phyloP scores from a whole-genome alignment of 2,888 invertebrate genomes.

The Eristalis intricaria region DNA sequence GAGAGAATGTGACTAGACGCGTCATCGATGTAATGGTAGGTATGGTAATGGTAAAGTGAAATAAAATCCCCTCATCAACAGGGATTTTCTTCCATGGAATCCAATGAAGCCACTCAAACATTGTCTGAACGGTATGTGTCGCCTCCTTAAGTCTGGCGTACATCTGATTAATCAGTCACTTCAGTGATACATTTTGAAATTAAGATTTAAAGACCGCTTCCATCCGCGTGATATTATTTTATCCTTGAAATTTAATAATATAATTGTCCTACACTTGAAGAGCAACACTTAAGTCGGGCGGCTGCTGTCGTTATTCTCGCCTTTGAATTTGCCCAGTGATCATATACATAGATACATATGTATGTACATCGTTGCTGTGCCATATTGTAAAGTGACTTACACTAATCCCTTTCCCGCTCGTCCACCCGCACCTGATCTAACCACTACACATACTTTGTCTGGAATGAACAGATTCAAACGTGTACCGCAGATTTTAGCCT shows the following conservation, averaged over 20 bases:
- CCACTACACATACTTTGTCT: not conserved
- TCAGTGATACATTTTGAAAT: slow-evolving; percentile 46
- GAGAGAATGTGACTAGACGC: slow-evolving; percentile 3
- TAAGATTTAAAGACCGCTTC: slow-evolving; percentile 63
- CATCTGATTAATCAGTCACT: slow-evolving; percentile 49
- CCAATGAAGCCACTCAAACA: slow-evolving; percentile 35
- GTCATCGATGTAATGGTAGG: slow-evolving; percentile 7
- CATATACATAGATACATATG: not conserved
- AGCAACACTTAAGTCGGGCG: slow-evolving; percentile 42
- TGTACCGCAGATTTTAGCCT: not conserved
- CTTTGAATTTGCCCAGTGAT: not conserved
- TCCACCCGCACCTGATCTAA: not conserved
- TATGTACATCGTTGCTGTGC: not conserved
- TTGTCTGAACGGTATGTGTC: not conserved
- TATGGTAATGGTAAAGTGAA: not conserved
- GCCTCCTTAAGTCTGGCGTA: slow-evolving; percentile 17
- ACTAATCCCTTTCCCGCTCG: slow-evolving; percentile 6
- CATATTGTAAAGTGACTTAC: slow-evolving; percentile 42
- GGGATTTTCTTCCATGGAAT: slow-evolving; percentile 28
- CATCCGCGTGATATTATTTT: slow-evolving; percentile 68
- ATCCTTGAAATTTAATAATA: slow-evolving; percentile 73
- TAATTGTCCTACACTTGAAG: slow-evolving; percentile 70
- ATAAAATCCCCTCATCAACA: slow-evolving; percentile 33
- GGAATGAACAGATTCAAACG: not conserved
- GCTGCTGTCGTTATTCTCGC: slow-evolving; percentile 21